Base-by-base conservation (phyloP, 2,113 vertebrate genomes). In the Mesembrinibis cayennensis region DNA sequence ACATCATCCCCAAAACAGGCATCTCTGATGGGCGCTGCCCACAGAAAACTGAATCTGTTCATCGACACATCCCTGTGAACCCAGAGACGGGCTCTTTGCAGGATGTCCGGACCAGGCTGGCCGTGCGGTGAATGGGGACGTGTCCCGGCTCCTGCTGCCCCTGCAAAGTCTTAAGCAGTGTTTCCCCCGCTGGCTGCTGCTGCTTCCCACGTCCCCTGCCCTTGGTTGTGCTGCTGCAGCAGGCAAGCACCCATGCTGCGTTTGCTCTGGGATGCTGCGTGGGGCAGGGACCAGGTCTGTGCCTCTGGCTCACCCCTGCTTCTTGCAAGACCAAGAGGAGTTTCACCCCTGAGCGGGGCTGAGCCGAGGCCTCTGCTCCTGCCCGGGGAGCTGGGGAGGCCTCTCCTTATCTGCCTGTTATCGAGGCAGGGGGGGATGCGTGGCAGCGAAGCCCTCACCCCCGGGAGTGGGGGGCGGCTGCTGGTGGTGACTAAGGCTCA, bases 1-100 rank as follows among this genome's bases (percentile, higher is more conserved):
- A 92, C 83, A 77, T 93, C 95, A 95, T 72, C 79, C 62, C 73
- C 10, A 70, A 96, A 95, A 3, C 67, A 83, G 86, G 44, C 88
- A 67, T 34, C 56, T 78, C 47, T 10, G 50, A 30, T 50, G 82
- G 87, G 92, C 7, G 18, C 92, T 90, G 90, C 87, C 87, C 1
- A 2, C 65, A 42, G 47, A 70, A 71, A 82, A 13, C 66, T 4
- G 25, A 20, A 22, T 50, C 67, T 26, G 8, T 42, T 53, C 56
- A 32, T 44, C 49, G 34, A 5, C 59, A 22, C 8, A 1, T 56
- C 47, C 55, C n/a, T 0, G 3, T 13, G 89, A 74, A 49, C 74
- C 30, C 8, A 10, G 53, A 52, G 23, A 63, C 0, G 6, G 49
- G 44, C 8, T 2, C 84, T 47, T 17, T 45, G 53, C 2, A 5